phyloP scores from a whole-genome alignment of 2,797 vertebrate species.

The Pelochelys cantorii region DNA sequence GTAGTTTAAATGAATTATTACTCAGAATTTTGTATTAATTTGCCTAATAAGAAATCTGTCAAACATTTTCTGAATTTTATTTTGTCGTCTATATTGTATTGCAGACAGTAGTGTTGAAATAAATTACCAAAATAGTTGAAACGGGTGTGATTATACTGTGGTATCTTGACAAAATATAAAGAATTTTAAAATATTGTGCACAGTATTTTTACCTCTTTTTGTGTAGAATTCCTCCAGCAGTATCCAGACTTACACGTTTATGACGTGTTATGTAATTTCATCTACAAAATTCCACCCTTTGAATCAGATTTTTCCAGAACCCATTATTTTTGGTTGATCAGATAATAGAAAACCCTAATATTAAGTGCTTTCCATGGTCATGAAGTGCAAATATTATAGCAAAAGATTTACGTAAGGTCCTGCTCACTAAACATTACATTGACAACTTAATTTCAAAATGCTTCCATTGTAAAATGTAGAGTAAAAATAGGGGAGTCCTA shows the following conservation, averaged over 20 bases:
- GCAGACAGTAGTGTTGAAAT: too few species aligned
- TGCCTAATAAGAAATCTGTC: too few species aligned
- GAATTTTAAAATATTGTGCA: too few species aligned
- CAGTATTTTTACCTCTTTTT: too few species aligned
- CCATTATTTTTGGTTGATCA: background rate
- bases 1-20: too few species aligned
- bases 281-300: constrained; percentile 22
- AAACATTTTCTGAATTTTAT: too few species aligned
- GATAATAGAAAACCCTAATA: constrained; percentile 7
- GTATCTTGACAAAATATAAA: too few species aligned
- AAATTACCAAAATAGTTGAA: too few species aligned
- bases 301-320: background rate
- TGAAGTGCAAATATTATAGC: background rate
- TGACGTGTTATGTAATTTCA: constrained; percentile 41
- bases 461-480: background rate
- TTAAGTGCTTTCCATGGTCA: background rate
- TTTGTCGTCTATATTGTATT: too few species aligned
- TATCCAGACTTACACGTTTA: background rate
- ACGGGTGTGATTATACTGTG: too few species aligned
- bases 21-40: too few species aligned
- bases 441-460: background rate
- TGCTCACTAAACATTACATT: background rate
- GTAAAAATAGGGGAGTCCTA: background rate
- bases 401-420: background rate
- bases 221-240: too few species aligned